These are phyloP conservation scores for Chrysolina americana DNA, from an alignment of 2,888 invertebrate genomes.

Conservation along the genomic window DNA sequence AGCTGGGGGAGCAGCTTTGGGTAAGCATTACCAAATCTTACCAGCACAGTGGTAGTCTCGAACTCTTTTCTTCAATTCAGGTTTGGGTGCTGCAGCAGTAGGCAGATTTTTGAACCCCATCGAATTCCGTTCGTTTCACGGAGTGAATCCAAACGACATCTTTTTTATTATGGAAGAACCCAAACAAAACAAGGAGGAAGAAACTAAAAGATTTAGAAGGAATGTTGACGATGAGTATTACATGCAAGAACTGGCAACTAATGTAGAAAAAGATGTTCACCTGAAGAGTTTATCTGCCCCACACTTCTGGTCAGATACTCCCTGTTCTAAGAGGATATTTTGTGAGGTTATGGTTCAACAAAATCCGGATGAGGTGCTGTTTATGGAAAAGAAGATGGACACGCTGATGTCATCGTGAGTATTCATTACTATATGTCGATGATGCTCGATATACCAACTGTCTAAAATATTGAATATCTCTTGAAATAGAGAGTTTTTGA, in stretches of 20 bases:
- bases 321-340: conserved; percentile 84
- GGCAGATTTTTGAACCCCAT: conserved; percentile 75
- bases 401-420: conserved; percentile 82
- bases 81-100: conserved; percentile 85
- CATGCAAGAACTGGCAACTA: conserved; percentile 63
- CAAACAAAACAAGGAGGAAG: conserved; percentile 38
- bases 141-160: conserved; percentile 59
- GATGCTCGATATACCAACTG: too few species aligned
- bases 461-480: too few species aligned
- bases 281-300: conserved; percentile 60
- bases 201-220: conserved; percentile 63
- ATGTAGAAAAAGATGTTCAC: conserved; percentile 61
- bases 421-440: background rate
- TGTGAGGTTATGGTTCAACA: conserved; percentile 83
- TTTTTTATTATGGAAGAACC: conserved; percentile 62
- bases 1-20: conserved; percentile 87
- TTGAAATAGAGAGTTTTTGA: too few species aligned
- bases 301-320: conserved; percentile 80
- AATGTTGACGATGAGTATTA: conserved; percentile 66
- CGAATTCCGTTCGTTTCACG: conserved; percentile 60
- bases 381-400: conserved; percentile 88
- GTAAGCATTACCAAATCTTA: conserved; percentile 21
- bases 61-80: conserved; percentile 24
- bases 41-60: background rate
- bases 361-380: conserved; percentile 77